Evolutionary conservation across 2,797 vertebrate genomes (phyloP).

Genomic region (Eupleurogrammus muticus): DNA sequence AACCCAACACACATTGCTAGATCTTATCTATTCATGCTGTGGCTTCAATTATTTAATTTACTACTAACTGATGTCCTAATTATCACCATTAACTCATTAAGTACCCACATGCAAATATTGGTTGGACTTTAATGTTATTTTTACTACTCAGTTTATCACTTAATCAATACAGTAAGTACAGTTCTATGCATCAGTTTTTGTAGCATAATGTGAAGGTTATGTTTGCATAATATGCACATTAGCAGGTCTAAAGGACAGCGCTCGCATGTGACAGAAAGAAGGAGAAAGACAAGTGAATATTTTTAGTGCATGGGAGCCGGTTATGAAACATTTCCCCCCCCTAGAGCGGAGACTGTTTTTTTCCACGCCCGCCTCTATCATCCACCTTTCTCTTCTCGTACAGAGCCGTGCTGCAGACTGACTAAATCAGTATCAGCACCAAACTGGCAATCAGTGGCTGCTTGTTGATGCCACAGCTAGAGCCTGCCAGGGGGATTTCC

Average conservation of each 20-base stretch:
- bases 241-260: neutral
- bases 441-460: slow-evolving; percentile 67
- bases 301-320: neutral
- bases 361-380: slow-evolving; percentile 15
- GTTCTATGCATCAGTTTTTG: neutral
- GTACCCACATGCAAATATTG: neutral
- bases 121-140: neutral
- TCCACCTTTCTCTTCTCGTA: slow-evolving; percentile 35
- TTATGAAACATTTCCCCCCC: slow-evolving; percentile 2
- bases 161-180: neutral
- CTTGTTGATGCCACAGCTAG: slow-evolving; percentile 66
- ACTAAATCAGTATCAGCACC: slow-evolving; percentile 59
- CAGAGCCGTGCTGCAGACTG: slow-evolving; percentile 45
- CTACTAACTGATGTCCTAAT: too few relatives aligned
- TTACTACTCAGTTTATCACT: neutral
- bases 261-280: neutral
- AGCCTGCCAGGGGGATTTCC: slow-evolving; percentile 56
- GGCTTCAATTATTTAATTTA: neutral
- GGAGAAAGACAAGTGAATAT: neutral
- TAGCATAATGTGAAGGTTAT: neutral
- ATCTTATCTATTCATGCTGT: neutral
- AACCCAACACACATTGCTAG: neutral
- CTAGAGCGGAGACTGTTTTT: slow-evolving; percentile 18
- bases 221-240: slow-evolving; percentile 6
- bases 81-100: neutral